These are phyloP conservation scores for Gnathonemus echidnorhynchus DNA, from an alignment of 2,113 vertebrate species.

Conservation along the genomic window DNA sequence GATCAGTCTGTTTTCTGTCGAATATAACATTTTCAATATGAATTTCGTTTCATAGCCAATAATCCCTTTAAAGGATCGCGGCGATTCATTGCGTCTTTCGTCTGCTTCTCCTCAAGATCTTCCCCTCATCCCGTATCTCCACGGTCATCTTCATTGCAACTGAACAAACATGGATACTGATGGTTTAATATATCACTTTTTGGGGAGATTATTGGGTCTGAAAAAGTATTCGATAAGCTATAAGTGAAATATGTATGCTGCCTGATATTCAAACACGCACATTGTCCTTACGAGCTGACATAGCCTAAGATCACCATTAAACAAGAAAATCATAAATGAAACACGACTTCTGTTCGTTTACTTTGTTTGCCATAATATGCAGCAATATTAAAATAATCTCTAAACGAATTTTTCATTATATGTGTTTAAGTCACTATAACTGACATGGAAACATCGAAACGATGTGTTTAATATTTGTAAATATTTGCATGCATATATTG, in stretches of 20 bases:
- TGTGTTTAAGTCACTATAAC: background rate
- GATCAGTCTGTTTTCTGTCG: background rate
- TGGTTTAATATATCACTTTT: background rate
- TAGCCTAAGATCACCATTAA: background rate
- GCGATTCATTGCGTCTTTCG: constrained; percentile 1
- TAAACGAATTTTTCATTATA: background rate
- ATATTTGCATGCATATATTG: background rate
- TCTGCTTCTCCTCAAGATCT: background rate
- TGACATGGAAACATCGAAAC: background rate
- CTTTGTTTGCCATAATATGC: background rate
- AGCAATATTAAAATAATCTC: background rate
- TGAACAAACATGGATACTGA: background rate
- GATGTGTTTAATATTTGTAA: background rate
- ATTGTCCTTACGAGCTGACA: background rate
- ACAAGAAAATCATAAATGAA: background rate
- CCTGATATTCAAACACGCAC: background rate
- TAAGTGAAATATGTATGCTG: background rate
- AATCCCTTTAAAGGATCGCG: background rate
- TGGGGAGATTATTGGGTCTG: background rate
- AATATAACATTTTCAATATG: background rate
- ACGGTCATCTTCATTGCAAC: background rate
- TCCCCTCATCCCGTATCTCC: background rate
- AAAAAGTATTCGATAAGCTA: background rate
- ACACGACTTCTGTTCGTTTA: background rate
- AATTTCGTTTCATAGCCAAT: background rate